These are phyloP conservation scores for Fistularia tabacaria DNA, from an alignment of 2,797 vertebrate genomes.

Conservation along the genomic window DNA sequence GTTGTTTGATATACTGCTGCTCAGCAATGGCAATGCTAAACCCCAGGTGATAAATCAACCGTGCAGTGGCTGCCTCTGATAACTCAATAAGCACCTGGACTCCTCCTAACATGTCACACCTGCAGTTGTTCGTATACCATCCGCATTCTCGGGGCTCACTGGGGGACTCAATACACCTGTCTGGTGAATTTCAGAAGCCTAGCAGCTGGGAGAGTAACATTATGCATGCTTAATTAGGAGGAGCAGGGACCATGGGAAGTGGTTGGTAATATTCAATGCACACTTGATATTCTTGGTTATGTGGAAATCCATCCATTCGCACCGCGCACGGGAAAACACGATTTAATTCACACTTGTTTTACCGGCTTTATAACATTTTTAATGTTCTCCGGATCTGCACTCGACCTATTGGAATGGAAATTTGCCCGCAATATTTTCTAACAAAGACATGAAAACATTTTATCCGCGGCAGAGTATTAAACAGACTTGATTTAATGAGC, in stretches of 20 bases:
- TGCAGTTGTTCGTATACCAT: constrained; percentile 66
- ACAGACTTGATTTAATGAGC: constrained; percentile 76
- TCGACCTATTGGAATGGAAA: too few species aligned
- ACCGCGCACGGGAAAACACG: too few species aligned
- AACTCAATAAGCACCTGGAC: constrained; percentile 84
- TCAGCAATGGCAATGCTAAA: constrained; percentile 67
- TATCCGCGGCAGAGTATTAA: constrained; percentile 50
- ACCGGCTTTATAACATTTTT: too few species aligned
- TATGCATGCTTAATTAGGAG: constrained; percentile 76
- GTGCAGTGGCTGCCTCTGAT: constrained; percentile 74
- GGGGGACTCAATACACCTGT: constrained; percentile 78
- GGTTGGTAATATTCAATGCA: constrained; percentile 42
- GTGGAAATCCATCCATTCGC: too few species aligned
- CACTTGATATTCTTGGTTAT: background rate
- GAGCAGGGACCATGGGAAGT: constrained; percentile 60
- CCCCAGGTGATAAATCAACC: constrained; percentile 75
- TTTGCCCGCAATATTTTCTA: too few species aligned
- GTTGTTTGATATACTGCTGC: constrained; percentile 62
- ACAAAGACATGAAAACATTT: too few species aligned
- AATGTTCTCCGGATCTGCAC: too few species aligned
- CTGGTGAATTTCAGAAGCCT: constrained; percentile 64
- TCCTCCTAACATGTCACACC: constrained; percentile 78
- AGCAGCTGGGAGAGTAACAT: constrained; percentile 72
- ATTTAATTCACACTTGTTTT: too few species aligned
- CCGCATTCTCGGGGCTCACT: constrained; percentile 66